Conservation (phyloP, 2,888 invertebrate genomes). For the Aleiodes testaceus region DNA sequence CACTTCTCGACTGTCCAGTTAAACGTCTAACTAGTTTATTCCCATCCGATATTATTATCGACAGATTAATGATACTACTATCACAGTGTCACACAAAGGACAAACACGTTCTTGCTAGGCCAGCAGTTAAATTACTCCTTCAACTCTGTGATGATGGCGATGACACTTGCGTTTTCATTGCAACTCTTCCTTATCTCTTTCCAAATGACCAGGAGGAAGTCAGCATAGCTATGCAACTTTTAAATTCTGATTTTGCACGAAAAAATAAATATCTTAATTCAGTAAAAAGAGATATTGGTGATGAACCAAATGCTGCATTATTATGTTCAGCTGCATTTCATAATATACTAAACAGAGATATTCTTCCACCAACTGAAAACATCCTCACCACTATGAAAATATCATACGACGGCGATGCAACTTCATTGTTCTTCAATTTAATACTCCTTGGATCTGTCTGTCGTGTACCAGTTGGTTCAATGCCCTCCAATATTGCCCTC, state of each 20-base stretch:
- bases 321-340: constrained; percentile 66
- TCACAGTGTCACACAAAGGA: constrained; percentile 61
- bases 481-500: constrained; percentile 58
- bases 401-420: constrained; percentile 61
- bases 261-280: constrained; percentile 67
- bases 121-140: constrained; percentile 64
- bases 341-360: constrained; percentile 62
- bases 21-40: constrained; percentile 59
- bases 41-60: constrained; percentile 59
- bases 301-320: constrained; percentile 56
- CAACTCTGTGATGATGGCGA: constrained; percentile 67
- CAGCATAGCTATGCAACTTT: constrained; percentile 71
- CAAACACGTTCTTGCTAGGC: constrained; percentile 58
- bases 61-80: constrained; percentile 63
- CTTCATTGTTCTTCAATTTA: constrained; percentile 66
- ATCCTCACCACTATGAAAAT: constrained; percentile 64
- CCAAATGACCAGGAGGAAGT: constrained; percentile 74
- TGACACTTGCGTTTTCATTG: constrained; percentile 76
- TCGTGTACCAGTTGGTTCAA: constrained; percentile 63
- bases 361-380: constrained; percentile 62
- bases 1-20: constrained; percentile 67
- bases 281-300: constrained; percentile 58
- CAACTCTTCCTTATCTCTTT: constrained; percentile 79
- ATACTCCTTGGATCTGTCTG: constrained; percentile 68
- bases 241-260: constrained; percentile 72